Evolutionary conservation across 2,888 invertebrate genomes (phyloP), one percentile per base, ranked within the genome.

Genomic region (Trissoscelio sp.): DNA sequence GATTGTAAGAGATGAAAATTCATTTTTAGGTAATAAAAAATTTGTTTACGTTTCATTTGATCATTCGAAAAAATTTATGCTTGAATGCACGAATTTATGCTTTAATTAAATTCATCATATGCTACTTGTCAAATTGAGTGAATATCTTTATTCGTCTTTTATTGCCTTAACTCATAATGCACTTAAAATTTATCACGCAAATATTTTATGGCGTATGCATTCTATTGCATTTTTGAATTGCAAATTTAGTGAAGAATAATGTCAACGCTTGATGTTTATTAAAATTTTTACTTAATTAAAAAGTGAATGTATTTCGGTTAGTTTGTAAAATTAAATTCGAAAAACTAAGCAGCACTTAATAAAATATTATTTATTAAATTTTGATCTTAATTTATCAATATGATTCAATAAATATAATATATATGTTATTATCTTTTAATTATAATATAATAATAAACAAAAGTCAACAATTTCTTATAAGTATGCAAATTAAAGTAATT

Each of bases 161-260:
- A 37, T 37, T 9, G 9, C 34, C 34, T 9, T 34, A 9, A 2
- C 34, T 34, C 34, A 34, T 34, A 34, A 34, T 34, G 9, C 3
- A 34, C 34, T 34, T 9, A 39, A 18, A 20, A 46, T 46, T 46
- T 46, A 20, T 46, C 46, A 20, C 46, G 11, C 39, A 39, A 39
- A 39, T 39, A 39, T 39, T 39, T 39, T 14, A 39, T 39, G 2
- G 14, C 14, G 2, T 39, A 2, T 14, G n/a, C 39, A 39, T 39
- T 12, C 39, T 39, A 39, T 39, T 39, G 12, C 39, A 9, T 12
- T 39, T 39, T 39, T 39, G 39, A 39, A 39, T 39, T 39, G n/a
- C 14, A 12, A 39, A 1, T 42, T 14, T 16, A 2, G 5, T 5
- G 14, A 5, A 12, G 14, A 42, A 34, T 34, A 42, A 0, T 42